A percentile compares a stretch with the other conserved stretches of the same genome.
These are phyloP conservation scores for Microplitis manilae DNA, from an alignment of 2,888 invertebrate species.

Conservation along the genomic window DNA sequence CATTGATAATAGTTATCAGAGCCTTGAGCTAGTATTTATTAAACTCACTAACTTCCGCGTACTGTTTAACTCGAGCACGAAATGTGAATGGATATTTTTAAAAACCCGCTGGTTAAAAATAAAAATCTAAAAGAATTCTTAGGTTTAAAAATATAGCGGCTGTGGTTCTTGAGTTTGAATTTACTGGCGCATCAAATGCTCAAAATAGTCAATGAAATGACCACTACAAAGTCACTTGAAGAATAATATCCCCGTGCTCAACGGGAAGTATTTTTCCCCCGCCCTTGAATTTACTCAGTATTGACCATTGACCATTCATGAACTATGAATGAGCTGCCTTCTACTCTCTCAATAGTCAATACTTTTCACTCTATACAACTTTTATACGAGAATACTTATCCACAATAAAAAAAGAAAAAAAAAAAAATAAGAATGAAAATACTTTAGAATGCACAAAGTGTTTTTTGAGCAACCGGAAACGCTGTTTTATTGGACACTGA, in stretches of 20 bases:
- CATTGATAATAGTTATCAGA: too few relatives aligned
- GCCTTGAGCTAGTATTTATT: too few relatives aligned
- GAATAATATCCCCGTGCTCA: conserved; percentile 43
- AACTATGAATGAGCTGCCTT: conserved; percentile 23
- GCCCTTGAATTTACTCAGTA: background rate
- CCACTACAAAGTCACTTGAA: conserved; percentile 62
- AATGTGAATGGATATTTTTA: conserved; percentile 18
- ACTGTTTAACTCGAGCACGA: too few relatives aligned
- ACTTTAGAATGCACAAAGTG: background rate
- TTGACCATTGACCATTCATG: conserved; percentile 33
- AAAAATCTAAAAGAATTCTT: too few relatives aligned
- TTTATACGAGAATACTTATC: background rate
- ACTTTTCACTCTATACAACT: conserved; percentile 1
- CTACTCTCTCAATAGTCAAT: conserved; percentile 1
- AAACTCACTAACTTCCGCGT: too few relatives aligned
- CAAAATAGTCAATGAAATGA: conserved; percentile 65
- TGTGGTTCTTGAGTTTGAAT: conserved; percentile 51
- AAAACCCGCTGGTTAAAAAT: conserved; percentile 23
- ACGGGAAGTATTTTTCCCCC: conserved; percentile 21
- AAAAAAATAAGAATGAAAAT: background rate
- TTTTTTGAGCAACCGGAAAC: background rate
- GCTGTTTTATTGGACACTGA: background rate
- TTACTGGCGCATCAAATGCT: conserved; percentile 61
- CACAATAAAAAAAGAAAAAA: background rate
- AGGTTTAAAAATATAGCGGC: too few relatives aligned